Conservation (phyloP, 2,888 invertebrate genomes). For the Ligdia adustata region DNA sequence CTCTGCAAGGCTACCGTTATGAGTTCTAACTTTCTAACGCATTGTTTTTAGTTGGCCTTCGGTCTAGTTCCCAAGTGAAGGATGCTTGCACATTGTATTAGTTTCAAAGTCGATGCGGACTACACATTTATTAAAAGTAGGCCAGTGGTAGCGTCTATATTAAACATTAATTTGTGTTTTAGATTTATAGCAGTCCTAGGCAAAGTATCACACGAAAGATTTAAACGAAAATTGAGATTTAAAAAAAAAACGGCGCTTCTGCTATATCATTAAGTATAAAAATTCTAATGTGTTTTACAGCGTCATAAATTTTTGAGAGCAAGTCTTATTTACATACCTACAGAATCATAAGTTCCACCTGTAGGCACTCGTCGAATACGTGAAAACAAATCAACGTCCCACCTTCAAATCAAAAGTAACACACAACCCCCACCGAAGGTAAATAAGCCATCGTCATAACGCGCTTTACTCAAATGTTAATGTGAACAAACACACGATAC, state of each 20-base stretch:
- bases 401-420: constrained; percentile 17
- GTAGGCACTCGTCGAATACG: too few species aligned
- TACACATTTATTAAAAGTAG: not conserved
- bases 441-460: constrained; percentile 52
- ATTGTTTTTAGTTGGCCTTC: constrained; percentile 26
- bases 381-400: constrained; percentile 26
- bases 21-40: constrained; percentile 32
- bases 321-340: too few species aligned
- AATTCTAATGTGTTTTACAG: too few species aligned
- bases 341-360: constrained; percentile 23
- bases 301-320: too few species aligned
- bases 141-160: too few species aligned
- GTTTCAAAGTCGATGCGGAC: constrained; percentile 8
- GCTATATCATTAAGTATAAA: too few species aligned
- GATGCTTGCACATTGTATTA: constrained; percentile 6
- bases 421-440: constrained; percentile 36
- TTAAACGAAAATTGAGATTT: too few species aligned
- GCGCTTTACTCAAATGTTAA: constrained; percentile 45
- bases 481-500: constrained; percentile 50
- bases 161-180: too few species aligned
- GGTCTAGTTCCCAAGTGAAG: constrained; percentile 17
- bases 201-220: too few species aligned
- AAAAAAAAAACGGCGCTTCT: too few species aligned
- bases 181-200: too few species aligned
- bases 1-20: constrained; percentile 42